A percentile compares a stretch with the other conserved stretches of the same genome.
Conservation (phyloP, 2,888 invertebrate genomes). For the Argyra leucocephala region DNA sequence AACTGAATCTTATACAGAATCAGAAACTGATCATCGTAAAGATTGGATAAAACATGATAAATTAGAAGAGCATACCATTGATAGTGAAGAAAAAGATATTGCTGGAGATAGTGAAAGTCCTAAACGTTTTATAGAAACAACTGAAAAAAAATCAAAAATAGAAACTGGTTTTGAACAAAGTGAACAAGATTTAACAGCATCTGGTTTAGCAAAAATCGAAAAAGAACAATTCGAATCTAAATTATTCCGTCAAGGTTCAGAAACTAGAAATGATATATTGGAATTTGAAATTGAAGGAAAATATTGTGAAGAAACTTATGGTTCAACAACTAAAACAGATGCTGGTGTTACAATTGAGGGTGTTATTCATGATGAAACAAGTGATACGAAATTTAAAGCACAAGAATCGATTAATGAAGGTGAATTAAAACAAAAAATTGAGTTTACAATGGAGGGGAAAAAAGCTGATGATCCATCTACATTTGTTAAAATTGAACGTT, state of each 20-base stretch:
- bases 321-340: background rate
- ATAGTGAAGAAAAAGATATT: slow-evolving; percentile 31
- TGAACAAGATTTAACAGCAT: background rate
- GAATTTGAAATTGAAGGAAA: slow-evolving; percentile 29
- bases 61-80: slow-evolving; percentile 30
- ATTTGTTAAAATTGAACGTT: background rate
- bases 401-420: background rate
- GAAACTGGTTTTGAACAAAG: background rate
- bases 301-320: background rate
- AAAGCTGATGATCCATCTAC: background rate
- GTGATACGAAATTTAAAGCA: background rate
- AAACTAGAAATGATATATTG: slow-evolving; percentile 39
- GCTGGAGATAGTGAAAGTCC: slow-evolving; percentile 21
- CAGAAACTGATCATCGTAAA: background rate
- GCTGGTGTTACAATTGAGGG: background rate
- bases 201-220: background rate
- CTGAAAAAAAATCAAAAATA: slow-evolving; percentile 8
- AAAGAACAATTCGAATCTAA: slow-evolving; percentile 27
- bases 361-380: background rate
- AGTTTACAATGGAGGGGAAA: background rate
- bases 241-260: slow-evolving; percentile 38
- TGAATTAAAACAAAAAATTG: background rate
- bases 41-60: background rate
- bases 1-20: background rate
- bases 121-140: background rate